These are phyloP conservation scores for Channa striata DNA, from an alignment of 2,797 vertebrate species.

Conservation along the genomic window DNA sequence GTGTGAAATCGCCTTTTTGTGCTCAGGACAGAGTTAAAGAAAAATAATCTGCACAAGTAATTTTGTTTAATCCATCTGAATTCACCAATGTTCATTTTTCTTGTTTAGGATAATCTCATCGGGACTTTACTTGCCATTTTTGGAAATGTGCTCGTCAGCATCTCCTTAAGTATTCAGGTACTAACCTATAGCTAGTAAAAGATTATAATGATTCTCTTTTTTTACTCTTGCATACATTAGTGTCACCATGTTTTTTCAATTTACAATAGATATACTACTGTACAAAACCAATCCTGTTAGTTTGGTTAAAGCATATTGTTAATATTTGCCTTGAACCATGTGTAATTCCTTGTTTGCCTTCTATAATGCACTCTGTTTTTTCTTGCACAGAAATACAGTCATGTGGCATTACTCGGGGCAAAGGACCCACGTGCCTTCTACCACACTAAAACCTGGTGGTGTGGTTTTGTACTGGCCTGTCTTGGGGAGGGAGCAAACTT, in stretches of 20 bases:
- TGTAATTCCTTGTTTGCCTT: slow-evolving; percentile 18
- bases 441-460: slow-evolving; percentile 96
- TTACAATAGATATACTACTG: neutral
- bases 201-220: too few relatives aligned
- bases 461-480: slow-evolving; percentile 88
- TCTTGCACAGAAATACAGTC: slow-evolving; percentile 91
- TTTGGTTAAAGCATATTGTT: neutral
- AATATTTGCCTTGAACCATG: slow-evolving; percentile 4
- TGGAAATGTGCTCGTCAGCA: slow-evolving; percentile 94
- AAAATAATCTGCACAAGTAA: too few relatives aligned
- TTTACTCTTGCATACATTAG: too few relatives aligned
- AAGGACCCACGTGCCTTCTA: slow-evolving; percentile 93
- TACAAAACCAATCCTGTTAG: neutral
- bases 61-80: neutral
- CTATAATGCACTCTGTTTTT: neutral
- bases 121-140: slow-evolving; percentile 95
- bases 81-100: neutral
- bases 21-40: too few relatives aligned
- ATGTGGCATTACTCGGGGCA: slow-evolving; percentile 88
- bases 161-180: slow-evolving; percentile 95
- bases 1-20: too few relatives aligned
- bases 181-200: slow-evolving; percentile 23
- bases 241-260: neutral
- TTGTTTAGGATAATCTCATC: slow-evolving; percentile 92
- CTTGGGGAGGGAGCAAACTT: slow-evolving; percentile 93